Base-by-base conservation (phyloP, 2,113 vertebrate species). In the Osmerus eperlanus region DNA sequence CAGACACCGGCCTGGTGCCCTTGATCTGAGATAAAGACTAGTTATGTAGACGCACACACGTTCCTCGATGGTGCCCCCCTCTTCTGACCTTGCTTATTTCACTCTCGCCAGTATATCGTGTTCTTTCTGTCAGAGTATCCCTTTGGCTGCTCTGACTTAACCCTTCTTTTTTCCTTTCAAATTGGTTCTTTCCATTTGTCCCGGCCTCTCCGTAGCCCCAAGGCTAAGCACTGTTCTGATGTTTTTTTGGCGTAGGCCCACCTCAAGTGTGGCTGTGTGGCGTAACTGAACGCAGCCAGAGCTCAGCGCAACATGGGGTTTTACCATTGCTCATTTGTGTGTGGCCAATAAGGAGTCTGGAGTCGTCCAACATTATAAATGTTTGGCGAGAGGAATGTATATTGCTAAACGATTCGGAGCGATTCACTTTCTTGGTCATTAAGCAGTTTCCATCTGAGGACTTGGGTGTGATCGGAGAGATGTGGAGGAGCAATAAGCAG, bases 371-470 rank as follows among this genome's bases (percentile, higher is more conserved):
- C 5, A 23, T 76, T 23, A 65, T 68, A 62, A 71, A 70, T 76
- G 66, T 67, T 77, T 28, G 55, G 23, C 41, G 28, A 58, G 15
- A 19, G 51, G 36, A 81, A 29, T 14, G 64, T 36, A 70, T 72
- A 23, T 29, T 76, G 58, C 66, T 68, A 78, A 79, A 82, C 19
- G 63, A 66, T 71, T 67, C 68, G 58, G 67, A 32, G 19, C 60
- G 66, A 68, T 77, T 78, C 75, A 75, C 67, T 81, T 79, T 47
- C 85, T 71, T 67, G 67, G 53, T 62, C 71, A 70, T 76, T 74
- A 79, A 83, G 58, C 73, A 74, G 61, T 76, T 72, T 77, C 72
- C 63, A 78, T 68, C 70, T 68, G 67, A 70, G 62, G 78, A 81
- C 84, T 84, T 70, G 64, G 71, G 74, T 51, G 65, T 16, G 58